Conservation (phyloP, 1,140 invertebrate species). For the Drosophila watanabei region DNA sequence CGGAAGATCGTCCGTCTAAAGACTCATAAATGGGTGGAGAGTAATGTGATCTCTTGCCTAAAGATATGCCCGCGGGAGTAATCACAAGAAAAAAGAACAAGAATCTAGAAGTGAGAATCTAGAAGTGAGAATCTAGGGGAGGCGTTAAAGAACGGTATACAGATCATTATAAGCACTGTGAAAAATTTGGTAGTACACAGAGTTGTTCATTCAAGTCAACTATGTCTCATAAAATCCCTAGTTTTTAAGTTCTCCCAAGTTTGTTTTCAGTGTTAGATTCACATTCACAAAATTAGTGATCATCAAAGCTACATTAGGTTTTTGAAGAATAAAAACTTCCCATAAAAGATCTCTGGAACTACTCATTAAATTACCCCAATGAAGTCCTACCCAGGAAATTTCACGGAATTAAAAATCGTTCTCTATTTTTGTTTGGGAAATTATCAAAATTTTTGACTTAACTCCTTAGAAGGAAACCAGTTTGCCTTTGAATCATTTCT, state of each 20-base stretch:
- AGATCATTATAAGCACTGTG: conserved; percentile 1
- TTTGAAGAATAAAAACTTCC: conserved; percentile 6
- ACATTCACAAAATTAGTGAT: conserved; percentile 30
- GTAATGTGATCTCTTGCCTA: conserved; percentile 23
- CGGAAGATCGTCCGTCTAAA: conserved; percentile 27
- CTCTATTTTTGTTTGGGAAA: conserved; percentile 20
- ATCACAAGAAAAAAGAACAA: not conserved
- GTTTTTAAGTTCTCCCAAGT: not conserved
- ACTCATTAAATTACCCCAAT: conserved; percentile 38
- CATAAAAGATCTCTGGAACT: conserved; percentile 15
- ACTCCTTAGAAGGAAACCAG: conserved; percentile 38
- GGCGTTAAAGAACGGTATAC: conserved; percentile 1
- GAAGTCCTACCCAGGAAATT: conserved; percentile 23
- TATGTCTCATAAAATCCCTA: not conserved
- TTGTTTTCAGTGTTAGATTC: not conserved
- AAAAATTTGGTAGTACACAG: not conserved
- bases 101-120: not conserved
- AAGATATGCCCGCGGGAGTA: conserved; percentile 3
- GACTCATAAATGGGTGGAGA: conserved; percentile 3
- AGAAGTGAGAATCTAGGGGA: not conserved
- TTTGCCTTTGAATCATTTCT: conserved; percentile 44
- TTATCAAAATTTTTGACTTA: conserved; percentile 38
- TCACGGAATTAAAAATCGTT: conserved; percentile 26
- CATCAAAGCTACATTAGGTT: conserved; percentile 13
- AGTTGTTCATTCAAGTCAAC: not conserved